Percentiles rank a stretch among this genome's conserved stretches.
Evolutionary conservation across 2,888 invertebrate genomes (phyloP).

Genomic region (Colostygia pectinataria): DNA sequence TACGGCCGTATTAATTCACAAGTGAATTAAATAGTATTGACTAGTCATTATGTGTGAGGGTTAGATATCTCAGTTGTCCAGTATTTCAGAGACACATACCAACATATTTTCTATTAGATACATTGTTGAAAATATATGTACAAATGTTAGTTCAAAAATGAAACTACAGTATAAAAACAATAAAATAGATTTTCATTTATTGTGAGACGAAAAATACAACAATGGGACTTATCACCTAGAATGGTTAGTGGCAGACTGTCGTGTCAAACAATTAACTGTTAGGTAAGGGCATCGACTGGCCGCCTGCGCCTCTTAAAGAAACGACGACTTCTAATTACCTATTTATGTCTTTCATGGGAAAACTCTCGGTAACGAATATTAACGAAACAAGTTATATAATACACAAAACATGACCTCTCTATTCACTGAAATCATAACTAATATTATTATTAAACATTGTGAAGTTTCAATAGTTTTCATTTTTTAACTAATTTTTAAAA

Average conservation of each 20-base stretch:
- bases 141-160: slow-evolving; percentile 47
- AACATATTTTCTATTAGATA: no score
- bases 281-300: slow-evolving; percentile 44
- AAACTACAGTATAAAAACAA: slow-evolving; percentile 80
- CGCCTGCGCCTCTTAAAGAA: slow-evolving; percentile 38
- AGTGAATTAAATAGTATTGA: no score
- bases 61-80: no score
- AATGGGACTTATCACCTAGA: slow-evolving; percentile 82
- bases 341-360: slow-evolving; percentile 80
- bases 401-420: slow-evolving; percentile 77
- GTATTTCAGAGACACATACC: no score
- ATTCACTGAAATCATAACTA: slow-evolving; percentile 76
- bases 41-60: no score
- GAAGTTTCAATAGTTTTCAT: slow-evolving; percentile 77
- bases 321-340: slow-evolving; percentile 61
- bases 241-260: slow-evolving; percentile 82
- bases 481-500: slow-evolving; percentile 79
- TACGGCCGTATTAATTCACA: no score
- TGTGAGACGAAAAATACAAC: slow-evolving; percentile 84
- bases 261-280: slow-evolving; percentile 73
- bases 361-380: slow-evolving; percentile 76
- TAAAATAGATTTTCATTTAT: slow-evolving; percentile 84
- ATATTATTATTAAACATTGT: slow-evolving; percentile 73
- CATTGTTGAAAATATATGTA: no score
- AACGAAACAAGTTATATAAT: slow-evolving; percentile 69